Evolutionary conservation across 1,140 invertebrate genomes (phyloP).

Genomic region (Sarcophaga peregrina): DNA sequence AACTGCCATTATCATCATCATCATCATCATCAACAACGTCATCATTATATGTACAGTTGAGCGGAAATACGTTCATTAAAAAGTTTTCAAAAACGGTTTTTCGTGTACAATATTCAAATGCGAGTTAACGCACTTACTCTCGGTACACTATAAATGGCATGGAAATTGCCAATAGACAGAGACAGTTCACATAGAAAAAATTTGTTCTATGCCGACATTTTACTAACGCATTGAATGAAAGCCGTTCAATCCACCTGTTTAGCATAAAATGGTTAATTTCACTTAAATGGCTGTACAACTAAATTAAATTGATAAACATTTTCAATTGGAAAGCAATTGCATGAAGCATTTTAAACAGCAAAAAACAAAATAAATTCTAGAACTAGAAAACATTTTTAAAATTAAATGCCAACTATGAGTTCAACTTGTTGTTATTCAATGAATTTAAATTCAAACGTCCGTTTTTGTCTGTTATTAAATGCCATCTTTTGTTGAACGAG

Average conservation of each 20-base stretch:
- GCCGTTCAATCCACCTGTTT: conserved; percentile 12
- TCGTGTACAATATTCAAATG: not conserved
- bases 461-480: too few species aligned
- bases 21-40: too few species aligned
- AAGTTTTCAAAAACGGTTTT: not conserved
- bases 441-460: too few species aligned
- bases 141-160: not conserved
- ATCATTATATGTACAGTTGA: not conserved
- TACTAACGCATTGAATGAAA: not conserved
- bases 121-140: not conserved
- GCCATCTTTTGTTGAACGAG: too few species aligned
- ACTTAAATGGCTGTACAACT: not conserved
- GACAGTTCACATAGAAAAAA: not conserved
- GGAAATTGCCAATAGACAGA: conserved; percentile 17
- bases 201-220: not conserved
- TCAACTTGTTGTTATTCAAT: too few species aligned
- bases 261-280: conserved; percentile 34
- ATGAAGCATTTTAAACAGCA: too few species aligned
- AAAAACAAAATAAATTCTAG: too few species aligned
- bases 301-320: not conserved
- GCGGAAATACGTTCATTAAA: conserved; percentile 14
- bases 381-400: too few species aligned
- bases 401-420: too few species aligned
- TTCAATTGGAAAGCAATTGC: not conserved
- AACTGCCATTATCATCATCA: not conserved